phyloP scores from a whole-genome alignment of 2,797 vertebrate species.

The Trematomus bernacchii region DNA sequence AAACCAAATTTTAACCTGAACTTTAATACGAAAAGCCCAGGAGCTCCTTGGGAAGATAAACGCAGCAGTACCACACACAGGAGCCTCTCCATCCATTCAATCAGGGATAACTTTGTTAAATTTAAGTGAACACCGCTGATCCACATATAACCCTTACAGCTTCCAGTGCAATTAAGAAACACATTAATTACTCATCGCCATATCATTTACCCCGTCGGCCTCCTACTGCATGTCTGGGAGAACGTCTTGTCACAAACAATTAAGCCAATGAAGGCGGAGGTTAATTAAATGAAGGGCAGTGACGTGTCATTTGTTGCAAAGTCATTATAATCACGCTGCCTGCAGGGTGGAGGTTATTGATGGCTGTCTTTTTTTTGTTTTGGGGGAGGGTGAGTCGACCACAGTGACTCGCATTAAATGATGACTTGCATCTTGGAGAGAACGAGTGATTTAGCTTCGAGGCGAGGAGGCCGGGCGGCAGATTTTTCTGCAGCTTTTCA shows the following conservation, averaged over 20 bases:
- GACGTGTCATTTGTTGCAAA: slow-evolving; percentile 76
- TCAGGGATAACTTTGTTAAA: slow-evolving; percentile 34
- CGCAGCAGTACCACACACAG: not conserved
- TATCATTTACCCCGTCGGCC: slow-evolving; percentile 75
- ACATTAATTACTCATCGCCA: slow-evolving; percentile 81
- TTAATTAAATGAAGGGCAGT: slow-evolving; percentile 82
- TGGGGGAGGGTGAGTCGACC: slow-evolving; percentile 21
- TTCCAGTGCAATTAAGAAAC: slow-evolving; percentile 82
- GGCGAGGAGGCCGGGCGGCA: slow-evolving; percentile 25
- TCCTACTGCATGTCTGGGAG: slow-evolving; percentile 49
- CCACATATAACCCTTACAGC: slow-evolving; percentile 50
- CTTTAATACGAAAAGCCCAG: not conserved
- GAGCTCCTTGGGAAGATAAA: slow-evolving; percentile 1
- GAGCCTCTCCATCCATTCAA: slow-evolving; percentile 16
- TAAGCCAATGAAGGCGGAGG: slow-evolving; percentile 81
- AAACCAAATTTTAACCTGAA: not conserved
- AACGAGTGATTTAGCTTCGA: slow-evolving; percentile 36
- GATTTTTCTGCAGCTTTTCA: slow-evolving; percentile 41
- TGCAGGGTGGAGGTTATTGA: slow-evolving; percentile 65
- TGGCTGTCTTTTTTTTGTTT: slow-evolving; percentile 54
- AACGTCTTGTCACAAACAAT: slow-evolving; percentile 87
- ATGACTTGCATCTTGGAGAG: slow-evolving; percentile 48
- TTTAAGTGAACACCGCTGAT: slow-evolving; percentile 34
- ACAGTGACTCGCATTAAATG: slow-evolving; percentile 28
- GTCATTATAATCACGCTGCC: slow-evolving; percentile 71